These are phyloP conservation scores for Drosophila orena DNA, from an alignment of 1,140 invertebrate species.

Conservation along the genomic window DNA sequence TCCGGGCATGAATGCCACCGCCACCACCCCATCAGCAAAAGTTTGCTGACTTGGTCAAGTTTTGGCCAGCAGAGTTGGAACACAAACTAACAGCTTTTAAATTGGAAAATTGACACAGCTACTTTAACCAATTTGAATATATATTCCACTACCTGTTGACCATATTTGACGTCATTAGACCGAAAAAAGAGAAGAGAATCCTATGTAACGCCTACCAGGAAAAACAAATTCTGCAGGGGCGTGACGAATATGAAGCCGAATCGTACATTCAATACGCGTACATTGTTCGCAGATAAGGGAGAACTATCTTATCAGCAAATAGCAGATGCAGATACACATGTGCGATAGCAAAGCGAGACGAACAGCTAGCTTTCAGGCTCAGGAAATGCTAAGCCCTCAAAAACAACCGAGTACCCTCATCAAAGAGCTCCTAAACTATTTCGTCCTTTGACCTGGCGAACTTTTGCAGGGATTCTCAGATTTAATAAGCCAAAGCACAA, in stretches of 20 bases:
- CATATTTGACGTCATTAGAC: conserved; percentile 45
- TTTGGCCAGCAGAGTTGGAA: conserved; percentile 17
- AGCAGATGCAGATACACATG: conserved; percentile 25
- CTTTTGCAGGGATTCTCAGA: conserved; percentile 30
- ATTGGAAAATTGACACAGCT: conserved; percentile 42
- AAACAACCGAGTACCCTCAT: conserved; percentile 22
- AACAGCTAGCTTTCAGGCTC: conserved; percentile 36
- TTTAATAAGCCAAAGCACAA: conserved; percentile 59
- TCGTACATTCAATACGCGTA: conserved; percentile 43
- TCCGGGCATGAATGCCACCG: no score
- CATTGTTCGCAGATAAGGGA: conserved; percentile 43
- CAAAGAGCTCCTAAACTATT: conserved; percentile 33
- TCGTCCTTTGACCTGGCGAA: conserved; percentile 41
- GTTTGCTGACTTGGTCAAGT: conserved; percentile 33
- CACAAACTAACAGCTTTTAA: conserved; percentile 45
- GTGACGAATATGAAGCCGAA: conserved; percentile 57
- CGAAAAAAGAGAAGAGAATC: conserved; percentile 9
- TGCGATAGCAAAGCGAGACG: conserved; percentile 15
- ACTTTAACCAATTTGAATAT: conserved; percentile 38
- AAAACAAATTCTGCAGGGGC: conserved; percentile 37
- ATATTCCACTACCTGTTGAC: conserved; percentile 22
- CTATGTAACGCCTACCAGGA: conserved; percentile 39
- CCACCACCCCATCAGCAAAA: conserved; percentile 1
- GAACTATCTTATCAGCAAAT: conserved; percentile 53
- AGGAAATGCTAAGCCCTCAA: conserved; percentile 20